A percentile compares a stretch with the other conserved stretches of the same genome.
phyloP scores from a whole-genome alignment of 2,888 invertebrate genomes.

The Strigamia maritima region DNA sequence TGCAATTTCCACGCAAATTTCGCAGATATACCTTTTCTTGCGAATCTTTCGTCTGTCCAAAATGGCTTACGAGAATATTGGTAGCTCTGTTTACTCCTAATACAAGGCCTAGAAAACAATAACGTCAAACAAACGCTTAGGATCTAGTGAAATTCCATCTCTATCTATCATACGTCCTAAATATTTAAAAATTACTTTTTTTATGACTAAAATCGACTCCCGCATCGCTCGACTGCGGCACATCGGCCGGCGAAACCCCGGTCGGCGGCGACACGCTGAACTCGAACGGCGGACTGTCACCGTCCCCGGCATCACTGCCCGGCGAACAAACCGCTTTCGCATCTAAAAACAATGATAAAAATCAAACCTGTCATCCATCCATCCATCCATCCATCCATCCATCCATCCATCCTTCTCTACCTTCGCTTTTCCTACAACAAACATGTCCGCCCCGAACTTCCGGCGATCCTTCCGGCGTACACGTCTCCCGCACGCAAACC shows the following conservation, averaged over 20 bases:
- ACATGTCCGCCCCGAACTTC: neutral
- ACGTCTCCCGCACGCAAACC: constrained; percentile 57
- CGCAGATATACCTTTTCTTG: constrained; percentile 39
- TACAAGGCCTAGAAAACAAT: constrained; percentile 60
- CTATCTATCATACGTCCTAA: too few relatives aligned
- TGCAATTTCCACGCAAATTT: too few relatives aligned
- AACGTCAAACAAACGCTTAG: neutral
- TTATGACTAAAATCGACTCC: constrained; percentile 1
- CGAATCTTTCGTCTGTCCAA: constrained; percentile 59
- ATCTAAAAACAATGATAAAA: constrained; percentile 1
- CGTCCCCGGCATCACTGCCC: constrained; percentile 42
- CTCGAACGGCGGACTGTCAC: constrained; percentile 43
- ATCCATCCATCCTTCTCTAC: neutral
- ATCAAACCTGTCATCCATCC: neutral
- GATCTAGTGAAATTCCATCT: too few relatives aligned
- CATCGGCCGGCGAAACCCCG: constrained; percentile 36
- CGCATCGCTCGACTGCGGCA: neutral
- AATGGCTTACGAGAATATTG: constrained; percentile 69
- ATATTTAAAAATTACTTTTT: neutral
- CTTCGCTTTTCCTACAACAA: constrained; percentile 1
- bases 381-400: neutral
- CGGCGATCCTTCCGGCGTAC: constrained; percentile 21
- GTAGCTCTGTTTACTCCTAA: constrained; percentile 71
- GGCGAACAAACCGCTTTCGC: constrained; percentile 5
- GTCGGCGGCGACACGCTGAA: constrained; percentile 44